These are phyloP conservation scores for Nothoprocta pentlandii DNA, from an alignment of 2,113 vertebrate genomes.

Conservation along the genomic window DNA sequence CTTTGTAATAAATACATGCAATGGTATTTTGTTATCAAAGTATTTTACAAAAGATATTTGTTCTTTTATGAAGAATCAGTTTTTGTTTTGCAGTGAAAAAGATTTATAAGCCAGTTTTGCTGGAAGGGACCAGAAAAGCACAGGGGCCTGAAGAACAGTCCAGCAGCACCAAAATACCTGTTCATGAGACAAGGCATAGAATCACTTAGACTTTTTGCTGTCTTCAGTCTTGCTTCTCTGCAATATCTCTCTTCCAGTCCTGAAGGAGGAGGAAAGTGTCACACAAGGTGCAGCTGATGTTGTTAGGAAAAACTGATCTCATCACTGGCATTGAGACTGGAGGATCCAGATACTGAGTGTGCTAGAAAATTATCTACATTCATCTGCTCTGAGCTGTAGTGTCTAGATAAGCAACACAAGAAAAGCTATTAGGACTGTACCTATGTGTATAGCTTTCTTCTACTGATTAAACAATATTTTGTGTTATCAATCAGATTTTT, in stretches of 20 bases:
- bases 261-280: not conserved
- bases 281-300: not conserved
- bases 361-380: not conserved
- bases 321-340: not conserved
- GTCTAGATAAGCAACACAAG: not conserved
- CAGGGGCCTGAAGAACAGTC: not conserved
- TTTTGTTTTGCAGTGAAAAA: not conserved
- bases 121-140: not conserved
- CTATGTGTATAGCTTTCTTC: not conserved
- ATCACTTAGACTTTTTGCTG: rapidly evolving
- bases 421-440: not conserved
- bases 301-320: not conserved
- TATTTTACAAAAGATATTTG: not conserved
- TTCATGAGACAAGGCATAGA: not conserved
- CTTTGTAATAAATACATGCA: not conserved
- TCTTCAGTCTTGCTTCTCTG: too few species aligned
- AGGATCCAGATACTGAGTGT: not conserved
- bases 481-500: not conserved
- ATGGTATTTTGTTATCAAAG: not conserved
- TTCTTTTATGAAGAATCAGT: not conserved
- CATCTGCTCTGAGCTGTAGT: not conserved
- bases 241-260: too few species aligned
- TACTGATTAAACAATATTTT: not conserved
- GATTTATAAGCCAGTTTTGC: not conserved
- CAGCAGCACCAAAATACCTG: not conserved